Evolutionary conservation across 2,113 vertebrate species (phyloP), one percentile per base, ranked within the genome.

Genomic region (Rutilus rutilus): DNA sequence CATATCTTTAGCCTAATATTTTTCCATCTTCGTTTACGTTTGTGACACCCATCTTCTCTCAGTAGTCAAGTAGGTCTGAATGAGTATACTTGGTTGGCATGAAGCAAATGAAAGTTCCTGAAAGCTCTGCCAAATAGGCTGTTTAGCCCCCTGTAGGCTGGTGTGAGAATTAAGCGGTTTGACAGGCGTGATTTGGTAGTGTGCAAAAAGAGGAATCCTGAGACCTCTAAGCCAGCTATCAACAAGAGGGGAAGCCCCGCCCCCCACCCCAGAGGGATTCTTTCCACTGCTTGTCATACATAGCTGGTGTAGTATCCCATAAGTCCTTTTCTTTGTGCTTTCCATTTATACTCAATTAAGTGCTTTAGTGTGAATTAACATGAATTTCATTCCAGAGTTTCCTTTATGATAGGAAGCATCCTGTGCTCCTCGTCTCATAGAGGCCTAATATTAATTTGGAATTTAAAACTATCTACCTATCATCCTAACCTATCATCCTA

Each of bases 211-310:
- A 88, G 82, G 65, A 83, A 82, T 75, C 78, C 82, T 14, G 77
- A 59, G n/a, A 52, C 60, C 71, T 59, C 50, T 21, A 73, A 57
- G 60, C 69, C 19, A 1, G 30, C 60, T 42, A 39, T 82, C 60
- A 83, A 14, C 21, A 36, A 10, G 76, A 73, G 65, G 14, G n/a
- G 75, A 25, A 3, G 17, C 45, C 27, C 17, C 76, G 7, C 42
- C 47, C 14, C 27, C 19, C 10, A 1, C 1, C 39, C 42, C 30
- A 5, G 19, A 86, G 47, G 60, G 80, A 92, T 92, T 92, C 91
- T 91, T 92, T 91, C 91, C 91, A 84, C 36, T 73, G 47, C 47
- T 57, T 82, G 92, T 91, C 89, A 90, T 88, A 69, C 84, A 88
- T 89, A 88, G 54, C 86, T 86, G 78, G 59, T 86, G 60, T 65